These are phyloP conservation scores for Phataginus tetradactyla DNA, from an alignment of 2,797 vertebrate species.

Conservation along the genomic window DNA sequence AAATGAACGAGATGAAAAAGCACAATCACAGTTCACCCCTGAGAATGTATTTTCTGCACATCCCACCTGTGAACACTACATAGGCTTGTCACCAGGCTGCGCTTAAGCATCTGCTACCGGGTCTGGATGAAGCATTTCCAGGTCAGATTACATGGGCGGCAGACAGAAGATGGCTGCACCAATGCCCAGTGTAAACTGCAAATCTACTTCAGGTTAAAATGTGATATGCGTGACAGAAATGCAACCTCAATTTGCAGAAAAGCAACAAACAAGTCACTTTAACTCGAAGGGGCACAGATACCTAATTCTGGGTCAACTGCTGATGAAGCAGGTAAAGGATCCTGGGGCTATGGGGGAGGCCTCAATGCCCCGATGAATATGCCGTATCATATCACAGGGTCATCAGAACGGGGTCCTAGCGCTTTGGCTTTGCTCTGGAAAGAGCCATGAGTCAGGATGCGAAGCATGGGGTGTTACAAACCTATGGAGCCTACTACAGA, in stretches of 20 bases:
- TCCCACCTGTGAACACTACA: constrained; percentile 71
- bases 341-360: constrained; percentile 70
- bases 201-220: constrained; percentile 67
- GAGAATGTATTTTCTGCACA: constrained; percentile 71
- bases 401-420: constrained; percentile 76
- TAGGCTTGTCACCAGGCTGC: constrained; percentile 74
- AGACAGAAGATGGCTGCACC: constrained; percentile 72
- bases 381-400: constrained; percentile 69
- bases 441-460: constrained; percentile 81
- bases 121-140: constrained; percentile 68
- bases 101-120: constrained; percentile 75
- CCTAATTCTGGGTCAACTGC: constrained; percentile 79
- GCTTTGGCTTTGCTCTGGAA: constrained; percentile 80
- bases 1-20: constrained; percentile 82
- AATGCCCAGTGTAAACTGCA: constrained; percentile 69
- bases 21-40: constrained; percentile 78
- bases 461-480: constrained; percentile 82
- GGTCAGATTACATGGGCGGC: constrained; percentile 67
- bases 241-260: constrained; percentile 75
- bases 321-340: constrained; percentile 73
- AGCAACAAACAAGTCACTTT: constrained; percentile 73
- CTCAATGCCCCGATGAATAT: constrained; percentile 73
- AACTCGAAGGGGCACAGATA: constrained; percentile 78
- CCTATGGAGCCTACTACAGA: constrained; percentile 83
- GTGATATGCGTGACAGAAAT: constrained; percentile 72